Evolutionary conservation across 2,113 vertebrate genomes (phyloP), one percentile per base, ranked within the genome.

Genomic region (Mixornis gularis): DNA sequence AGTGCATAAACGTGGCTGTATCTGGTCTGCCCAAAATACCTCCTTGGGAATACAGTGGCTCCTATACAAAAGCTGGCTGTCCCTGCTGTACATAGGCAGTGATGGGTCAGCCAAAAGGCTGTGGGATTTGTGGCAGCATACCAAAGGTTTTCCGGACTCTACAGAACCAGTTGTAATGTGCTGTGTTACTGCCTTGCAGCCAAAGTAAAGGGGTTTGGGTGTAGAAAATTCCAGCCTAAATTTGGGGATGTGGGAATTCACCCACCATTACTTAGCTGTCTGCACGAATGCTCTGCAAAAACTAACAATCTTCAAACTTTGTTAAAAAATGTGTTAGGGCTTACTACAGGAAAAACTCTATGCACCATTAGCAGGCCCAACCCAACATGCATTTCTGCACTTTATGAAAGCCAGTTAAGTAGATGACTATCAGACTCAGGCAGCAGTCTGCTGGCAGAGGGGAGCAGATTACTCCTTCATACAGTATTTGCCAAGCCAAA

Each of bases 61-160:
- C 71, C 74, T 72, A 4, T 43, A 58, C 38, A 65, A 93, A 88
- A 90, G 38, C 55, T 92, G 82, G 38, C 44, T 83, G 34, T 53
- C 71, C 68, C 51, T 83, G 32, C 79, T 79, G n/a, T 70, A 60
- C 78, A 38, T 21, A 65, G 64, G 56, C 73, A 81, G 58, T 6
- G 70, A 71, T 29, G 44, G 78, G 70, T 93, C 93, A 94, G 84
- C 89, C 81, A 95, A 93, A 91, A 87, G 73, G 32, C 84, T 93
- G 81, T 85, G 91, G 89, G 78, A 93, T 93, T 73, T 89, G 78
- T 89, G 89, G 81, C 87, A 94, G 69, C 63, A 69, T 27, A 91
- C 60, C 84, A 85, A 69, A 87, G 87, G 48, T 53, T 92, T 85
- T 85, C 3, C 1, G 48, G 58, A 82, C 53, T 52, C 63, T 91